These are phyloP conservation scores for Takifugu bimaculatus DNA, from an alignment of 2,113 vertebrate genomes.

Conservation along the genomic window DNA sequence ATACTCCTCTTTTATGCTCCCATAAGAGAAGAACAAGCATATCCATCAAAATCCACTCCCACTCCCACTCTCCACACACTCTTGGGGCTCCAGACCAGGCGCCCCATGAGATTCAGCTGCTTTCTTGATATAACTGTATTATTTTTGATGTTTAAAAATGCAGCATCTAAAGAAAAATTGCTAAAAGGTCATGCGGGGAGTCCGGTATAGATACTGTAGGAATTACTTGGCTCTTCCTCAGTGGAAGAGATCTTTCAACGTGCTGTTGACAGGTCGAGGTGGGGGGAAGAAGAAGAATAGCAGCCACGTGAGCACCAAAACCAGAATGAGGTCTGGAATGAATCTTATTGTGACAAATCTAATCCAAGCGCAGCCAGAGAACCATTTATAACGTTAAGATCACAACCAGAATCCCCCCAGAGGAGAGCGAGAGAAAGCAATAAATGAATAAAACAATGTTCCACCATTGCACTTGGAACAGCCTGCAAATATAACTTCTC, in stretches of 20 bases:
- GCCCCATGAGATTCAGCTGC: slow-evolving; percentile 6
- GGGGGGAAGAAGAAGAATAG: slow-evolving; percentile 44
- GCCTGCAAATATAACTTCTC: slow-evolving; percentile 17
- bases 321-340: slow-evolving; percentile 55
- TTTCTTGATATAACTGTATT: slow-evolving; percentile 6
- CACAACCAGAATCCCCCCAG: slow-evolving; percentile 51
- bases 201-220: slow-evolving; percentile 19
- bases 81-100: slow-evolving; percentile 27
- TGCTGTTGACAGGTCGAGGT: slow-evolving; percentile 20
- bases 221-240: slow-evolving; percentile 37
- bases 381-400: slow-evolving; percentile 67
- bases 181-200: neutral
- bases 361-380: slow-evolving; percentile 60
- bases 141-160: slow-evolving; percentile 1
- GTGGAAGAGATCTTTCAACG: slow-evolving; percentile 22
- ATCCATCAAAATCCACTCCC: slow-evolving; percentile 65
- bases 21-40: slow-evolving; percentile 50
- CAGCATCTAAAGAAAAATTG: no score
- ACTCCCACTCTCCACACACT: slow-evolving; percentile 3
- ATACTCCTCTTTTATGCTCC: slow-evolving; percentile 50
- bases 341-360: slow-evolving; percentile 69
- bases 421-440: slow-evolving; percentile 21
- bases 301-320: slow-evolving; percentile 60
- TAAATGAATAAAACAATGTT: slow-evolving; percentile 45
- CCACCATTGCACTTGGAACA: slow-evolving; percentile 25